Base-by-base conservation (phyloP, 2,113 vertebrate species). In the Bubo scandiacus region DNA sequence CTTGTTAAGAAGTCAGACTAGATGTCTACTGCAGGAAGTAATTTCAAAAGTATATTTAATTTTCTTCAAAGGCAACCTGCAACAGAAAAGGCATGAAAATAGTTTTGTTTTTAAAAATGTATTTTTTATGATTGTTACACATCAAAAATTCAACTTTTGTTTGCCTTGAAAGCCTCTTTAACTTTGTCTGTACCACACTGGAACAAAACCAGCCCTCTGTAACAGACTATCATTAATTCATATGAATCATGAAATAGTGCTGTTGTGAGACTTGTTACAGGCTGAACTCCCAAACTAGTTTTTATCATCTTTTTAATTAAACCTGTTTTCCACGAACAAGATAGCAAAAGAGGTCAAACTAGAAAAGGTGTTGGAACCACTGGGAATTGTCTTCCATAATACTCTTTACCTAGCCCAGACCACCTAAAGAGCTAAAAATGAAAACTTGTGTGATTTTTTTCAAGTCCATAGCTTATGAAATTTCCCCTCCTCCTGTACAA, bases 261-360 rank as follows among this genome's bases (percentile, higher is more conserved):
- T 73, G 62, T 63, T 92, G 42, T 83, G 52, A 92, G 77, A 88
- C 20, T 42, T 72, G 11, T 27, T 81, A 88, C n/a, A 79, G 43
- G 30, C 17, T 79, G 62, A 90, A 81, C 49, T 94, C 81, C 10
- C 70, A 73, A 74, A 79, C 9, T 79, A 14, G 57, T 81, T 92
- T 89, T 94, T 75, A 87, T 79, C 30, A 78, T 30, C 0, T 45
- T 68, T 89, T 95, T 97, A 92, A 94, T 91, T 85, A 94, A 91
- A 73, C 38, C 36, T 81, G 18, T 21, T 84, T 96, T 91, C 49
- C 84, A 38, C 0, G 17, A 94, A 75, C 22, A 72, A 91, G 61
- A 45, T n/a, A 72, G 47, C 43, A 81, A 87, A 81, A 81, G 83
- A 89, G 21, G 52, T 89, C 92, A 90, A 54, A 30, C 27, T 27